Percentiles rank a stretch among this genome's conserved stretches.
phyloP scores from a whole-genome alignment of 2,113 vertebrate genomes.

The Micronycteris hirsuta region DNA sequence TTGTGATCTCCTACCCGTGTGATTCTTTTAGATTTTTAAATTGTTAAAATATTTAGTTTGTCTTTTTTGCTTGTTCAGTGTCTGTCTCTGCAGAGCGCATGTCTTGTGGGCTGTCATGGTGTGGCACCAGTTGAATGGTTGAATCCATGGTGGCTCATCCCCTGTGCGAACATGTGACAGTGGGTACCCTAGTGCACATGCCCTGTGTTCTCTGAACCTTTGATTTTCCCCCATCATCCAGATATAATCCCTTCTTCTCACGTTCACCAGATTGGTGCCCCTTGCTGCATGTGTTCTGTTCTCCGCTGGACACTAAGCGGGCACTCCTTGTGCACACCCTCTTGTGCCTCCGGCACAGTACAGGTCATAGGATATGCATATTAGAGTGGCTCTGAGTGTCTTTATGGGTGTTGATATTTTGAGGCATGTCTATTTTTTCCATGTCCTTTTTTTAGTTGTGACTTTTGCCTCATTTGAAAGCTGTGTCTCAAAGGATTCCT shows the following conservation, averaged over 20 bases:
- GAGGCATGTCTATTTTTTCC: not conserved
- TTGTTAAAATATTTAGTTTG: not conserved
- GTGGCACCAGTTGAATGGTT: not conserved
- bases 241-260: constrained; percentile 20
- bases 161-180: not conserved
- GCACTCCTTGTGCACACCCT: constrained; percentile 16
- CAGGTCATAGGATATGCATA: not conserved
- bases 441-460: constrained; percentile 19
- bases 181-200: not conserved
- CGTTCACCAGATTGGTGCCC: constrained; percentile 23
- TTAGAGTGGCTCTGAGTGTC: not conserved
- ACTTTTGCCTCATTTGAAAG: not conserved
- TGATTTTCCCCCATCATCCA: not conserved
- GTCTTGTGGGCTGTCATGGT: not conserved
- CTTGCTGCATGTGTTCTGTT: constrained; percentile 15
- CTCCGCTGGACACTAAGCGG: constrained; percentile 30
- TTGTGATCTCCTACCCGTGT: not conserved
- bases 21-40: not conserved
- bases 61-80: not conserved
- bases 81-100: not conserved
- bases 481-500: not conserved
- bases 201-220: not conserved
- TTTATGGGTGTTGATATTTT: constrained; percentile 33
- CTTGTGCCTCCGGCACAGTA: not conserved
- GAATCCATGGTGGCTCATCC: not conserved